Percentiles rank a stretch among this genome's conserved stretches.
Conservation (phyloP, 2,888 invertebrate genomes). For the Creontiades dilutus region DNA sequence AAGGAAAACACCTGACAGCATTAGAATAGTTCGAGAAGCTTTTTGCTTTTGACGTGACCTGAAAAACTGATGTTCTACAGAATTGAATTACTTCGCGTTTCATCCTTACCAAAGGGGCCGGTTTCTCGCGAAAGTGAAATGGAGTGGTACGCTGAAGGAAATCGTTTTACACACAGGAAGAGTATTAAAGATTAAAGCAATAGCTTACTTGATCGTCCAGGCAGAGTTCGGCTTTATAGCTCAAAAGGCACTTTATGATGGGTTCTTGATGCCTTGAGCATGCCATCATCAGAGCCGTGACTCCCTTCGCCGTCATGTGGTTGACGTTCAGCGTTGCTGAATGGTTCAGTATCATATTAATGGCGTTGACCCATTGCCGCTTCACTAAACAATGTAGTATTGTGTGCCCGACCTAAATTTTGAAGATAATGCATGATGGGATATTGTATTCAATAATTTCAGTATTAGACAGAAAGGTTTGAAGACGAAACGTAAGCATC, state of each 20-base stretch:
- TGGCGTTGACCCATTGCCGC: conserved; percentile 78
- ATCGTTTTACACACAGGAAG: neutral
- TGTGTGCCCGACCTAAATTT: conserved; percentile 77
- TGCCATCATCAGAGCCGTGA: conserved; percentile 79
- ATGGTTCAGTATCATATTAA: conserved; percentile 76
- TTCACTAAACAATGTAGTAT: conserved; percentile 78
- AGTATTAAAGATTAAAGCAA: neutral
- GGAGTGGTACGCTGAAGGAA: neutral
- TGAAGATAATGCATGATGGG: neutral
- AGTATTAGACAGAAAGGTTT: too few relatives aligned
- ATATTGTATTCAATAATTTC: neutral
- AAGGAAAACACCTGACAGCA: neutral
- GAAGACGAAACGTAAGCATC: too few relatives aligned
- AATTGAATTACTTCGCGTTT: neutral
- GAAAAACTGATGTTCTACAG: conserved; percentile 1
- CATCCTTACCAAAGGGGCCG: neutral
- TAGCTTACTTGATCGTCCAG: conserved; percentile 77
- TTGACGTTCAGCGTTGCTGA: conserved; percentile 77
- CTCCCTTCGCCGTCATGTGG: conserved; percentile 77
- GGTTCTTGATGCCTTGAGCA: conserved; percentile 77
- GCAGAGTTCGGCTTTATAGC: conserved; percentile 77
- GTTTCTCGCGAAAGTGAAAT: neutral
- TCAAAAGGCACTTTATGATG: conserved; percentile 77
- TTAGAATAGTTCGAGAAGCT: neutral
- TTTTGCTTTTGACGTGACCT: conserved; percentile 23